These are phyloP conservation scores for Lasioglossum albipes DNA, from an alignment of 1,140 invertebrate species.

Conservation along the genomic window DNA sequence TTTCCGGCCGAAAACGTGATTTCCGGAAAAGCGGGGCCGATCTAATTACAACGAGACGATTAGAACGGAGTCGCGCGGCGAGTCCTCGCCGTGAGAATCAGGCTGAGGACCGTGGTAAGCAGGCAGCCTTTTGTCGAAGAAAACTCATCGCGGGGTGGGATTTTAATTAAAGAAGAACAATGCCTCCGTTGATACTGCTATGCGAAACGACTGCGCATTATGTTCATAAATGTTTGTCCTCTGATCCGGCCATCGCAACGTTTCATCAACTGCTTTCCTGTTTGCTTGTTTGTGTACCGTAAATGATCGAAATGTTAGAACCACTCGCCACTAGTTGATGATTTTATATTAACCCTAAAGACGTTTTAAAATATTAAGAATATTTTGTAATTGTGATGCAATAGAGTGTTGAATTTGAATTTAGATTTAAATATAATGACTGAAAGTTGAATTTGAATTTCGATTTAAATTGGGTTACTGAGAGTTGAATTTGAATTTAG, in stretches of 20 bases:
- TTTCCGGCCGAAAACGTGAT: not conserved
- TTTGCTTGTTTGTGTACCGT: too few species aligned
- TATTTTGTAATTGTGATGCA: too few species aligned
- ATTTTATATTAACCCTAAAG: too few species aligned
- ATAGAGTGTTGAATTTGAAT: too few species aligned
- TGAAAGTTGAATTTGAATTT: too few species aligned
- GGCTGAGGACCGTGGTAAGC: conserved; percentile 63
- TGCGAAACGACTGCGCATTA: conserved; percentile 34
- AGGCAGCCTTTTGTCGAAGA: conserved; percentile 52
- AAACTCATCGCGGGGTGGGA: conserved; percentile 44
- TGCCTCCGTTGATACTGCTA: conserved; percentile 20
- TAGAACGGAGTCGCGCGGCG: conserved; percentile 55
- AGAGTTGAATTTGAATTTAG: too few species aligned
- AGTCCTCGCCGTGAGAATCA: conserved; percentile 73
- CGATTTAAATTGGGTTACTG: too few species aligned
- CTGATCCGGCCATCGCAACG: not conserved
- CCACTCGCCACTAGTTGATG: too few species aligned
- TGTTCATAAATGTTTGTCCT: conserved; percentile 21
- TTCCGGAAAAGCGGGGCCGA: not conserved
- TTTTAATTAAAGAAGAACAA: conserved; percentile 65
- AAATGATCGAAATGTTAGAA: too few species aligned
- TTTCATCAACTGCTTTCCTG: not conserved
- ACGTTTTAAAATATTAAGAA: too few species aligned
- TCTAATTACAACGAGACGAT: conserved; percentile 68
- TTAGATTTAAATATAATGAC: too few species aligned